A percentile compares a stretch with the other conserved stretches of the same genome.
Conservation (phyloP, 2,113 vertebrate genomes). For the Phodopus roborovskii region DNA sequence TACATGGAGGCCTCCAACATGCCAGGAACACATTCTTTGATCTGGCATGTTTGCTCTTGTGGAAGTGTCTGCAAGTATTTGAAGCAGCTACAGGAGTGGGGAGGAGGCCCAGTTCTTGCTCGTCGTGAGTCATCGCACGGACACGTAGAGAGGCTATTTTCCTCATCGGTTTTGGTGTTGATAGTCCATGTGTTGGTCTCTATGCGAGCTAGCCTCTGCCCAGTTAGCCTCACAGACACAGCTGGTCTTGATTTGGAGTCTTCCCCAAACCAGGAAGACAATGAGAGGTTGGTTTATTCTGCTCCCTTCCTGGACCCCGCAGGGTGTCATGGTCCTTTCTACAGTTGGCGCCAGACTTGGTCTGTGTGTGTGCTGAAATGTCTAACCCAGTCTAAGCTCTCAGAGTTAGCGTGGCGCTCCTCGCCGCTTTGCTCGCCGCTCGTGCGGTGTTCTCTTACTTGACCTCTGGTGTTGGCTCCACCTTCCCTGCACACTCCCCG, state of each 20-base stretch:
- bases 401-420: not conserved
- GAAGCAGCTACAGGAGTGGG: conserved; percentile 52
- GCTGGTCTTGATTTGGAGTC: not conserved
- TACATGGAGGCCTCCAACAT: not conserved
- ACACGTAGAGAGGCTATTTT: conserved; percentile 18
- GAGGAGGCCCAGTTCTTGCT: conserved; percentile 23
- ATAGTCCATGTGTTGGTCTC: not conserved
- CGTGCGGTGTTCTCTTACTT: not conserved
- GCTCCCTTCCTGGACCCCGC: not conserved
- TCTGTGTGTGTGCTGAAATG: not conserved
- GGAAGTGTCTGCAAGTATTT: conserved; percentile 40
- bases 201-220: not conserved
- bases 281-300: not conserved
- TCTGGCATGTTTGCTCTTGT: conserved; percentile 53
- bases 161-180: conserved; percentile 34
- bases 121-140: conserved; percentile 41
- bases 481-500: not conserved
- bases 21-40: not conserved
- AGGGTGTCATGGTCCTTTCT: not conserved
- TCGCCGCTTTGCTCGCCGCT: not conserved
- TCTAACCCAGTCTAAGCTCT: not conserved
- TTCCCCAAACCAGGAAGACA: not conserved
- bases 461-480: not conserved
- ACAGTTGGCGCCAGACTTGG: not conserved
- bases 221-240: not conserved